These are phyloP conservation scores for Stegana nigrithorax DNA, from an alignment of 2,888 invertebrate genomes.

Conservation along the genomic window DNA sequence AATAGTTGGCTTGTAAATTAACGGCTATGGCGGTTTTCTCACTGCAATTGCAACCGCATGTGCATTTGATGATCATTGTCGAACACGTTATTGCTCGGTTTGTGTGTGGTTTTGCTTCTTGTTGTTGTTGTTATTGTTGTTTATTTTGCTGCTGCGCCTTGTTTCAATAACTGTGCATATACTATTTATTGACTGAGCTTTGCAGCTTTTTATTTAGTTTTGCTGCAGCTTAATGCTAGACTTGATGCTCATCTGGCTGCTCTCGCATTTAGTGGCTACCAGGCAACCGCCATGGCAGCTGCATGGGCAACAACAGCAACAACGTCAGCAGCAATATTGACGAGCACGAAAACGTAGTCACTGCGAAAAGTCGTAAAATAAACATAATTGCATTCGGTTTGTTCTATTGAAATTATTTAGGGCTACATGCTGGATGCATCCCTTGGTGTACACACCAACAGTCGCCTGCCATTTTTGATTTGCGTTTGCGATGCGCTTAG, in stretches of 20 bases:
- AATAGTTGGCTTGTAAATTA: conserved; percentile 27
- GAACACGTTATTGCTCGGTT: not conserved
- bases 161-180: not conserved
- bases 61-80: conserved; percentile 65
- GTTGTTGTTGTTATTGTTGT: not conserved
- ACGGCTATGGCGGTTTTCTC: conserved; percentile 41
- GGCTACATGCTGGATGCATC: no score
- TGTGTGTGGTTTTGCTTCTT: not conserved
- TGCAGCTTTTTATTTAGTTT: not conserved
- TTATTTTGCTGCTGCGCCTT: not conserved
- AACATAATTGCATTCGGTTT: no score
- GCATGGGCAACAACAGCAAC: conserved; percentile 8
- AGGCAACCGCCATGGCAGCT: conserved; percentile 10
- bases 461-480: no score
- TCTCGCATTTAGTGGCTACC: conserved; percentile 6
- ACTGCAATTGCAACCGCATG: conserved; percentile 66
- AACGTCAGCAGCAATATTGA: conserved; percentile 22
- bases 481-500: no score
- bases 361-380: no score
- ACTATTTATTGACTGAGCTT: no score
- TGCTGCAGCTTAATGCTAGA: no score
- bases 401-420: no score
- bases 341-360: not conserved
- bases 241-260: not conserved
- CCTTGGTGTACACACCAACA: no score